phyloP scores from a whole-genome alignment of 2,113 vertebrate species.

The Orcinus orca region DNA sequence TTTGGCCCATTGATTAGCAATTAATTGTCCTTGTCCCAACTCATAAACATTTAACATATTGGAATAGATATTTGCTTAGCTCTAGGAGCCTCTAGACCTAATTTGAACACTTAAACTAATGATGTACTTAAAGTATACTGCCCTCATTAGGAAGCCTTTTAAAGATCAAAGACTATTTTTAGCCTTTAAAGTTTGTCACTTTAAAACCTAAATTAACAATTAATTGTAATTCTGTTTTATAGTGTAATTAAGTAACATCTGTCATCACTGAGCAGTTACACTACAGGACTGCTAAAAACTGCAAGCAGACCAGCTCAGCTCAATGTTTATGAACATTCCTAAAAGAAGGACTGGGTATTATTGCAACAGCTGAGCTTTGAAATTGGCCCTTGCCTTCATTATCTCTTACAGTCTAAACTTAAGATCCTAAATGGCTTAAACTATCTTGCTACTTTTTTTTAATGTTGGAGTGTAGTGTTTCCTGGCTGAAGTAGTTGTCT shows the following conservation, averaged over 20 bases:
- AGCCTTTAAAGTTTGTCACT: constrained; percentile 75
- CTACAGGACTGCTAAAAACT: constrained; percentile 2
- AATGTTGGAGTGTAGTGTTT: background rate
- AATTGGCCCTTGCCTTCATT: background rate
- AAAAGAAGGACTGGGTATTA: background rate
- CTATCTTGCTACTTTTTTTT: background rate
- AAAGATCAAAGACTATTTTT: constrained; percentile 76
- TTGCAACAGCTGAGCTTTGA: background rate
- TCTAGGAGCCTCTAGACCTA: constrained; percentile 49
- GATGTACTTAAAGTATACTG: constrained; percentile 76
- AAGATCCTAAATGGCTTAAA: background rate
- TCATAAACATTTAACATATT: constrained; percentile 78
- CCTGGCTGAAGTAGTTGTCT: background rate
- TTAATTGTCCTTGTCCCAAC: constrained; percentile 73
- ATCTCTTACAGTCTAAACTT: background rate
- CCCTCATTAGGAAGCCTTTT: constrained; percentile 77
- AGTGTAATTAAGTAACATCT: constrained; percentile 73
- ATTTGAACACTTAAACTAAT: constrained; percentile 74
- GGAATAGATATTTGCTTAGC: constrained; percentile 73
- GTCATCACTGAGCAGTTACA: background rate
- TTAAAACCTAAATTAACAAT: constrained; percentile 79
- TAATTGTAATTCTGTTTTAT: constrained; percentile 81
- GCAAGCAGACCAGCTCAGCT: background rate
- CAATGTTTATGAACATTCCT: background rate
- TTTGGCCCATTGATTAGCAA: constrained; percentile 70